phyloP scores from a whole-genome alignment of 2,113 vertebrate genomes.

The Callopanchax toddi region DNA sequence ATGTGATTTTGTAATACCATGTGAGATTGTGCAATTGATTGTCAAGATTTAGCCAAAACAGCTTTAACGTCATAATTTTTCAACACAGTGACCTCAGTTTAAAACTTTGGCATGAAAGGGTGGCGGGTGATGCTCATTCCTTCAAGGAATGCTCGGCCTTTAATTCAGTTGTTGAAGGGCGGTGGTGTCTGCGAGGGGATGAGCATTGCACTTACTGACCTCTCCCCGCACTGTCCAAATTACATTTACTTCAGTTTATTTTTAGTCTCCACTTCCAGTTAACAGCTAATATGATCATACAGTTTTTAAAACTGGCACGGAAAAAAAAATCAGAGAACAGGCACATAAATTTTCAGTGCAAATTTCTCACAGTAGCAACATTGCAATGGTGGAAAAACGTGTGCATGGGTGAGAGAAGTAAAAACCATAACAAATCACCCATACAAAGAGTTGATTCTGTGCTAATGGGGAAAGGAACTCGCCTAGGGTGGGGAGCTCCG shows the following conservation, averaged over 20 bases:
- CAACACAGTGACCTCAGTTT: no score
- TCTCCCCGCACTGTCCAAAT: constrained; percentile 46
- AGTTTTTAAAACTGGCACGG: constrained; percentile 14
- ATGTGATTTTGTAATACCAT: no score
- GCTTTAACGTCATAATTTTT: no score
- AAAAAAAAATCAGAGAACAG: constrained; percentile 27
- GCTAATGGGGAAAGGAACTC: constrained; percentile 51
- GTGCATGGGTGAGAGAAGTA: constrained; percentile 40
- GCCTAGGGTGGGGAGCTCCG: constrained; percentile 39
- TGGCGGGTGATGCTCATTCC: no score
- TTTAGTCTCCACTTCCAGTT: constrained; percentile 53
- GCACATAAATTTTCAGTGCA: constrained; percentile 27
- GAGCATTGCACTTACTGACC: constrained; percentile 49
- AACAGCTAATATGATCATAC: constrained; percentile 28
- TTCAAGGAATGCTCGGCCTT: no score
- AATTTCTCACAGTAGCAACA: constrained; percentile 16
- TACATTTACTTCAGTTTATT: constrained; percentile 65
- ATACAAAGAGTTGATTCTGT: constrained; percentile 77
- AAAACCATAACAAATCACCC: constrained; percentile 73
- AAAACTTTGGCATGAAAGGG: no score
- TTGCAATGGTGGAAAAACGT: constrained; percentile 45
- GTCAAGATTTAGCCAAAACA: no score
- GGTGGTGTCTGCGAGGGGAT: constrained; percentile 20
- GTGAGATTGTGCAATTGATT: no score
- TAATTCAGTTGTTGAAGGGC: constrained; percentile 23